A percentile compares a stretch with the other conserved stretches of the same genome.
These are phyloP conservation scores for Andinoacara biseriatus DNA, from an alignment of 2,113 vertebrate species.

Conservation along the genomic window DNA sequence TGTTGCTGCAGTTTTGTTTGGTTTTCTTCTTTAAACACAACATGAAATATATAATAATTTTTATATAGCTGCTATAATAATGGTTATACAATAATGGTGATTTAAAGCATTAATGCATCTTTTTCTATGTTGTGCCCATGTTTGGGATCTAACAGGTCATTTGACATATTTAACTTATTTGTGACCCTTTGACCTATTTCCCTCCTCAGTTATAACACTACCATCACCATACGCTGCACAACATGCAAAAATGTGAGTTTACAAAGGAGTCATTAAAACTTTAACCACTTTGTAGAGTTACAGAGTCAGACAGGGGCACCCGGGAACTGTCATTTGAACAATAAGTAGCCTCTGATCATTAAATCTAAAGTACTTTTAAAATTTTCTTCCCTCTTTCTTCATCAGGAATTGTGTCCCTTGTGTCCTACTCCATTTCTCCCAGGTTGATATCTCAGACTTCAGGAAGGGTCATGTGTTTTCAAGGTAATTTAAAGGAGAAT, in stretches of 20 bases:
- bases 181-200: not conserved
- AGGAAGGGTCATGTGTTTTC: slow-evolving; percentile 52
- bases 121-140: not conserved
- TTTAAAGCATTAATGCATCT: not conserved
- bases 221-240: not conserved
- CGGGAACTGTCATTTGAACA: not conserved
- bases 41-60: not conserved
- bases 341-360: not conserved
- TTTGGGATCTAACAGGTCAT: not conserved
- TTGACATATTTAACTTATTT: not conserved
- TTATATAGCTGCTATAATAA: not conserved
- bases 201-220: fast-evolving
- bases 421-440: slow-evolving; percentile 62
- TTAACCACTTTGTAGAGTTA: too few species aligned
- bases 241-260: not conserved
- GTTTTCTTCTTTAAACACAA: not conserved
- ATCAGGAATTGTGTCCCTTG: slow-evolving; percentile 78
- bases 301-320: not conserved
- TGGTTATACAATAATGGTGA: not conserved
- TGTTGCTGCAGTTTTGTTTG: not conserved
- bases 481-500: slow-evolving; percentile 11
- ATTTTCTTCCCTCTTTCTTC: not conserved
- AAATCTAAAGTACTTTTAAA: not conserved
- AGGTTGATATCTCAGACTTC: slow-evolving; percentile 73
- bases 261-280: not conserved